Conservation (phyloP, 2,888 invertebrate species). For the Drosophila anceps region DNA sequence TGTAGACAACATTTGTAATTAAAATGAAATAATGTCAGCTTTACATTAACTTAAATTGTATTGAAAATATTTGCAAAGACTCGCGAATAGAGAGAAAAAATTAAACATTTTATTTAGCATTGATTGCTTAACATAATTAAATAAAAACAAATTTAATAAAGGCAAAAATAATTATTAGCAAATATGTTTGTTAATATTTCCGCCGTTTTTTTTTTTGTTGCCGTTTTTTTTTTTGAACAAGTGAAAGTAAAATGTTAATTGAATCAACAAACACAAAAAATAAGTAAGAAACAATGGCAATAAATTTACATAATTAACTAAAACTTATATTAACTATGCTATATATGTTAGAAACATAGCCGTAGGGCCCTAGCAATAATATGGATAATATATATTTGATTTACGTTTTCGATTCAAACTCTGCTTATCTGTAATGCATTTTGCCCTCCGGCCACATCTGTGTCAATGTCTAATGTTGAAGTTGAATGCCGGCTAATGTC, state of each 20-base stretch:
- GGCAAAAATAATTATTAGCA: neutral
- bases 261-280: neutral
- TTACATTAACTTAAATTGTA: neutral
- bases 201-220: neutral
- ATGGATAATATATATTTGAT: neutral
- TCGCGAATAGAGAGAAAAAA: neutral
- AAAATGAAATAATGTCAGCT: neutral
- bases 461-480: neutral
- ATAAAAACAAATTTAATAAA: neutral
- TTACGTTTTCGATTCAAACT: neutral
- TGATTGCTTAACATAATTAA: constrained; percentile 11
- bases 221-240: neutral
- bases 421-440: neutral
- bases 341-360: neutral
- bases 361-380: neutral
- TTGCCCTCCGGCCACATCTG: neutral
- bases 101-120: neutral
- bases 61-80: neutral
- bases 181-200: constrained; percentile 9
- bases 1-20: neutral
- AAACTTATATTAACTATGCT: neutral
- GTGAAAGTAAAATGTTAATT: constrained; percentile 7
- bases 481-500: constrained; percentile 29
- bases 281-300: neutral
- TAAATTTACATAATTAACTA: too few species aligned